These are phyloP conservation scores for Philaenus spumarius DNA, from an alignment of 1,140 invertebrate genomes.

Conservation along the genomic window DNA sequence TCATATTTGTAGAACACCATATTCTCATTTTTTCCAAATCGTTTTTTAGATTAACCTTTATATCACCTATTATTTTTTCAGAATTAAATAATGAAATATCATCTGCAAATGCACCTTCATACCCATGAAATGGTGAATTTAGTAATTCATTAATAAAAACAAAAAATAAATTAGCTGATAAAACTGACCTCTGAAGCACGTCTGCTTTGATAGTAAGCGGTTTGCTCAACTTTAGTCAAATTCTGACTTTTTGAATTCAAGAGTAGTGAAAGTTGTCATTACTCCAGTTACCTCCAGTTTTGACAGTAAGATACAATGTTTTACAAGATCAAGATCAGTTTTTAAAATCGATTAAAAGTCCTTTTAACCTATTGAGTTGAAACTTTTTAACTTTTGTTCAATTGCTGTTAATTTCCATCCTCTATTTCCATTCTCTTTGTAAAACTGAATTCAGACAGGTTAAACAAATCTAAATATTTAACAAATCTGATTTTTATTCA, in stretches of 20 bases:
- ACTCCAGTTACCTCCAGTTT: too few relatives aligned
- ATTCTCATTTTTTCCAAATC: background rate
- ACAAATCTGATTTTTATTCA: conserved; percentile 8
- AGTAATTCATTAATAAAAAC: conserved; percentile 13
- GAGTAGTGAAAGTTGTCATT: background rate
- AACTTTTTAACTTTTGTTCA: conserved; percentile 6
- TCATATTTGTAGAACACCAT: conserved; percentile 2
- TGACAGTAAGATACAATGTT: too few relatives aligned
- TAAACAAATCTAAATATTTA: conserved; percentile 5
- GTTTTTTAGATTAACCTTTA: background rate
- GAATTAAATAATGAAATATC: conserved; percentile 7
- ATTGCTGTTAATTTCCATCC: background rate
- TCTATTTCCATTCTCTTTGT: conserved; percentile 9
- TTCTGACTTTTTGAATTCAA: background rate
- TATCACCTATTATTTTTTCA: background rate
- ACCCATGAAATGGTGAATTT: background rate
- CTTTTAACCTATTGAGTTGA: conserved; percentile 1
- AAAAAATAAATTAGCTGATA: conserved; percentile 5
- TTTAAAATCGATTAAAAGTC: conserved; percentile 4
- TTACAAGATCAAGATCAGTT: conserved; percentile 1
- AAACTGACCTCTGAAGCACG: conserved; percentile 8
- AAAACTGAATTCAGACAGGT: conserved; percentile 13
- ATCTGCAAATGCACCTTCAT: conserved; percentile 11
- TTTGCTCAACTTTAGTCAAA: background rate
- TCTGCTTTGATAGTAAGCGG: background rate